Evolutionary conservation across 2,113 vertebrate species (phyloP).

Genomic region (Lipotes vexillifer): DNA sequence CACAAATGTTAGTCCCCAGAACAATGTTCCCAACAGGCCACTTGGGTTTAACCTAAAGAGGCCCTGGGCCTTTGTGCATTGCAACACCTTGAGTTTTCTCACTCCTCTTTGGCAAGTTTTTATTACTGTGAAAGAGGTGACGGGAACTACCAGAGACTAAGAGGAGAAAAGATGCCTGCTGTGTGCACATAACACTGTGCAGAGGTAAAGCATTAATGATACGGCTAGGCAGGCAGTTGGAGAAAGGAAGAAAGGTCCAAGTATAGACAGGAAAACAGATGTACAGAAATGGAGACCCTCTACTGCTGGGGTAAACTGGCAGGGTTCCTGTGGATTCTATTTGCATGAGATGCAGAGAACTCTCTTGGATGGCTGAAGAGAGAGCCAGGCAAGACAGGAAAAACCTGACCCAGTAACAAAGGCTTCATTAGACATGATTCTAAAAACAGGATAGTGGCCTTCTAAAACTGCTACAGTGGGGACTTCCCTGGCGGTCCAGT

Average conservation of each 20-base stretch:
- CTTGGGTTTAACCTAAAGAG: neutral
- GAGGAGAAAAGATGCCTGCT: neutral
- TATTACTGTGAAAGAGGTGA: neutral
- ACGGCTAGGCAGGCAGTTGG: neutral
- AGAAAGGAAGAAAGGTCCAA: neutral
- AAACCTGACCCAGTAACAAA: conserved; percentile 16
- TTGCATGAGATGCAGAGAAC: neutral
- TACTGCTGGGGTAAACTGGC: neutral
- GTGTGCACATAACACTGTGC: neutral
- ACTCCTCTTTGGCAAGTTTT: neutral
- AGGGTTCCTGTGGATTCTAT: neutral
- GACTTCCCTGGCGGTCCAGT: too few species aligned
- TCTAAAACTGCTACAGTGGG: neutral
- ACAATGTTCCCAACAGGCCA: neutral
- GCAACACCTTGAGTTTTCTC: neutral
- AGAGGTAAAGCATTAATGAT: neutral
- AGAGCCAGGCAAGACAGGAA: neutral
- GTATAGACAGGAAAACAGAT: neutral
- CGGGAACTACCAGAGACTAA: neutral
- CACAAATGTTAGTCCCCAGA: neutral
- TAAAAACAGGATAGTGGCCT: conserved; percentile 7
- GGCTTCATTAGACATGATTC: neutral
- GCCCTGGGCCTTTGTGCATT: neutral
- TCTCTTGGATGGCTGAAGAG: neutral
- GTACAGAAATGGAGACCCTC: neutral